Percentiles rank a stretch among this genome's conserved stretches.
phyloP scores from a whole-genome alignment of 2,888 invertebrate species.

The Acanthoscelides obtectus region DNA sequence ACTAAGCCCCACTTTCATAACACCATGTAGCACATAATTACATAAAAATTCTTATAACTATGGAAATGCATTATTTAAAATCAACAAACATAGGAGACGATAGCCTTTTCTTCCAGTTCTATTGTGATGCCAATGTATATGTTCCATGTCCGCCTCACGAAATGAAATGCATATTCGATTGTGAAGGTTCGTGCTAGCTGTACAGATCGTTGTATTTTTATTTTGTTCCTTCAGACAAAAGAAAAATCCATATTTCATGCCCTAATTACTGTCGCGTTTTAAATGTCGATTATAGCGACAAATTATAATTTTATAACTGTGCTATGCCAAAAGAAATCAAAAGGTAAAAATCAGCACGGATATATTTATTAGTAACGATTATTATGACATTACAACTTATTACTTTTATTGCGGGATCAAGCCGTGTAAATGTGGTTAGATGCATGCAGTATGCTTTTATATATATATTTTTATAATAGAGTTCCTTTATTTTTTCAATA shows the following conservation, averaged over 20 bases:
- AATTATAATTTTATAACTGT: not conserved
- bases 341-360: not conserved
- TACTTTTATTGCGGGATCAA: not conserved
- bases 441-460: not conserved
- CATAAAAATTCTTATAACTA: too few species aligned
- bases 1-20: too few species aligned
- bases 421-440: not conserved
- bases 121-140: not conserved
- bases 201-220: not conserved
- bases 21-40: too few species aligned
- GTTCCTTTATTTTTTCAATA: not conserved
- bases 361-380: not conserved
- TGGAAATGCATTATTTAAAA: too few species aligned
- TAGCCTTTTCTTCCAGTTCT: not conserved
- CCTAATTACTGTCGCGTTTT: not conserved
- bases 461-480: not conserved
- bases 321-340: not conserved
- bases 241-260: not conserved
- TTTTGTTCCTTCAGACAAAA: not conserved
- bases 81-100: too few species aligned
- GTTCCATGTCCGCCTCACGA: not conserved
- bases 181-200: not conserved
- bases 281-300: not conserved
- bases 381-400: not conserved
- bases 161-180: not conserved